These are phyloP conservation scores for Camelus dromedarius DNA, from an alignment of 2,113 vertebrate genomes.

Conservation along the genomic window DNA sequence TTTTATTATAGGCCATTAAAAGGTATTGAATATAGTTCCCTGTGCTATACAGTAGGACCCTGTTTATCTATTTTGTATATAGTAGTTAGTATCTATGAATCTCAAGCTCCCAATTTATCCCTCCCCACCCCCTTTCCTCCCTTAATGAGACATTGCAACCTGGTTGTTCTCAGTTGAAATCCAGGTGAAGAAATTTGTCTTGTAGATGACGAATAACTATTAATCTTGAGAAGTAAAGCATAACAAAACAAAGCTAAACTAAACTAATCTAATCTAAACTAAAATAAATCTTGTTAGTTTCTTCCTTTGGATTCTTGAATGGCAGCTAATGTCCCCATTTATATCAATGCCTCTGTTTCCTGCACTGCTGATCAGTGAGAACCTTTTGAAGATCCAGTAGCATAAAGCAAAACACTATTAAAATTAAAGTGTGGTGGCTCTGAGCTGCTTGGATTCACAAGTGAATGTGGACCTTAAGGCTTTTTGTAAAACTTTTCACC, in stretches of 20 bases:
- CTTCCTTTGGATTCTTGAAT: neutral
- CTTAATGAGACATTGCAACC: neutral
- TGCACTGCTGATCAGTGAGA: neutral
- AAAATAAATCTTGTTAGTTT: neutral
- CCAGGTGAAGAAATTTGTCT: neutral
- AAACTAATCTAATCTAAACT: neutral
- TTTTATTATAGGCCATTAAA: too few relatives aligned
- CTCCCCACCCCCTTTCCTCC: too few relatives aligned
- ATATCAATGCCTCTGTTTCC: neutral
- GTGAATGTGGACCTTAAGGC: neutral
- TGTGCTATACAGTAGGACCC: too few relatives aligned
- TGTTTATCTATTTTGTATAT: too few relatives aligned
- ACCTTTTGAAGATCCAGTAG: neutral
- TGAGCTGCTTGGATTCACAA: neutral
- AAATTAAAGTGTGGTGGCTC: neutral
- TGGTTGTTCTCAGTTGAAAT: neutral
- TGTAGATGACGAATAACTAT: neutral
- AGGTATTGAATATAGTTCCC: too few relatives aligned
- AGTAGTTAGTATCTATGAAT: too few relatives aligned
- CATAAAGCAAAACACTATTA: neutral
- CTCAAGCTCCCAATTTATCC: too few relatives aligned
- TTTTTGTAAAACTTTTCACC: neutral
- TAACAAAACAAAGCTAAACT: neutral
- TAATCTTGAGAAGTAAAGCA: neutral
- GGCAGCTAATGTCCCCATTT: neutral